Evolutionary conservation across 92 coral and sea anemone genomes (phyloP), one percentile per base, ranked within the genome.

Genomic region (Zoanthus sociatus): DNA sequence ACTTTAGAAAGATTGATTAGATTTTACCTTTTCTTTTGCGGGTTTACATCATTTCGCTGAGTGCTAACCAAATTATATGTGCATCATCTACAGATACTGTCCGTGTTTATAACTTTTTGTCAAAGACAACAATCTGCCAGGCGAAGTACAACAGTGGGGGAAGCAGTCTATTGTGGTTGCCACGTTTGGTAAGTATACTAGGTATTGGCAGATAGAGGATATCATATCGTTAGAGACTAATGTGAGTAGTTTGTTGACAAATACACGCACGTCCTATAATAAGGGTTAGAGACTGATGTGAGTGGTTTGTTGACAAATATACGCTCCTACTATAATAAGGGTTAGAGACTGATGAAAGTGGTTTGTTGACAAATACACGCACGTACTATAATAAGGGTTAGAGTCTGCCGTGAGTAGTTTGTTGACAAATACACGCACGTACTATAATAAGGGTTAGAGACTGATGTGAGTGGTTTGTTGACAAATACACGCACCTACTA

Each of bases 111-210:
- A 98, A 97, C 87, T 97, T 95, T 70, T 21, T 95, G 78, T 50
- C 95, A 69, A 97, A 97, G 93, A 77, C 84, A 17, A 90, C 96
- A 20, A 93, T 97, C 89, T 97, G 98, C 73, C 91, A 90, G 32
- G 92, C 91, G 11, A 97, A 92, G 73, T 97, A 95, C 86, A 95
- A 93, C 83, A 86, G 96, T 26, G 95, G 96, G 0, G 98, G 98
- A 20, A 88, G 98, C n/a, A 92, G 95, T 72, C 86, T 97, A 5
- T 83, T 97, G 56, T 97, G 99, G 99, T 91, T 93, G 9, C 99
- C 99, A 6, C 94, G 92, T 86, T 71, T 88, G 79, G 99, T 96
- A 76, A 92, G 99, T 64, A 50, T 12, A 7, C 6, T 26, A 7
- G 7, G 1, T 13, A 20, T 11, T 67, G 3, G 47, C 9, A 33